Base-by-base conservation (phyloP, 2,888 invertebrate genomes). In the Periphyllus acericola region DNA sequence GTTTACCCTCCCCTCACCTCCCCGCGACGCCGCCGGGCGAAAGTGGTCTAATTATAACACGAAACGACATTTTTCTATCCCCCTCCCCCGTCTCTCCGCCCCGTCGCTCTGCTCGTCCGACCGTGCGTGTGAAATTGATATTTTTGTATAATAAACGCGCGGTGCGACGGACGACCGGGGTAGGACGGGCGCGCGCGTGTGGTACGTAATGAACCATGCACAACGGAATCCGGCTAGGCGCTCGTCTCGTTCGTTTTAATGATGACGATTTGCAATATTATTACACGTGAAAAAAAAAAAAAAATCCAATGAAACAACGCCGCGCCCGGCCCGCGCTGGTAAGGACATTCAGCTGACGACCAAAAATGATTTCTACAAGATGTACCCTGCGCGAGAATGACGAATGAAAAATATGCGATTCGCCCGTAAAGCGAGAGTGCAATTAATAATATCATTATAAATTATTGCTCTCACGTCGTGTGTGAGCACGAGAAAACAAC, bases 11-110 rank as follows among this genome's bases (percentile, higher is more conserved):
- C 0, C 25, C 17, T 14, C 17, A 25, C 25, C 25, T 21, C 60
- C 60, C n/a, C 6, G 60, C 46, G n/a, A 34, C 14, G 46, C 46
- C 46, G 14, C 46, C 11, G 46, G 14, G 55, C 74, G 55, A 74
- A 83, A 74, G 25, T 55, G 55, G 14, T 83, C 83, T 83, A 83
- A 83, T 74, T 83, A 72, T 83, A 83, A 55, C 34, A 83, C 83
- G 72, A 60, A 25, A 55, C 19, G 46, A 75, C 29, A n/a, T 25
- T 46, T 75, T n/a, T 46, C n/a, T 68, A 8, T 60, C 8, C 29
- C 11, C 9, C 0, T 11, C 9, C 11, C 25, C 29, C 55, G 55
- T 17, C 11, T 25, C 11, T 1, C 60, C 25, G 3, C 3, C 21
- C 21, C 60, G 21, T 21, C 25, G 11, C 46, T 2, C 14, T 0